phyloP scores from a whole-genome alignment of 1,140 invertebrate species.

The Chrysomallon squamiferum region DNA sequence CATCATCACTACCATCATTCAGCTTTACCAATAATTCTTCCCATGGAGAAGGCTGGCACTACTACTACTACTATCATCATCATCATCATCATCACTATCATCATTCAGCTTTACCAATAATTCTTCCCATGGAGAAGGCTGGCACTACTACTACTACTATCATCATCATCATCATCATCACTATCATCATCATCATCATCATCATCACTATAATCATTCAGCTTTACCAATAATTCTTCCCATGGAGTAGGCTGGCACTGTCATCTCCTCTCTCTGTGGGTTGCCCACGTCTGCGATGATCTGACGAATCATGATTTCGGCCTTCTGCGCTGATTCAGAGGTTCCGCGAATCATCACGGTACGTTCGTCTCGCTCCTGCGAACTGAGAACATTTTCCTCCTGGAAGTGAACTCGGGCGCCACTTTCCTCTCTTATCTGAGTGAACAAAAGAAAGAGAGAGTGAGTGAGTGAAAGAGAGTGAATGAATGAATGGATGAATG shows the following conservation, averaged over 20 bases:
- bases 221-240: slow-evolving; percentile 75
- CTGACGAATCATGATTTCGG: slow-evolving; percentile 75
- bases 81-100: too few relatives aligned
- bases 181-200: too few relatives aligned
- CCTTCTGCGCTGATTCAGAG: slow-evolving; percentile 70
- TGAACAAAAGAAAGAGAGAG: background rate
- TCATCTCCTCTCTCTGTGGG: slow-evolving; percentile 71
- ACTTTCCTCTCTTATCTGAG: slow-evolving; percentile 73
- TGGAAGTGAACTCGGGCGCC: slow-evolving; percentile 74
- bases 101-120: too few relatives aligned
- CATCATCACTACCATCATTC: too few relatives aligned
- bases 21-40: too few relatives aligned
- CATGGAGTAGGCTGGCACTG: slow-evolving; percentile 70
- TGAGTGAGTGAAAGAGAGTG: background rate
- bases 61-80: too few relatives aligned
- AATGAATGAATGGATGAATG: background rate
- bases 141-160: too few relatives aligned
- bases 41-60: too few relatives aligned
- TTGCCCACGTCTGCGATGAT: slow-evolving; percentile 74
- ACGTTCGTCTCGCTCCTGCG: slow-evolving; percentile 62
- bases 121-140: too few relatives aligned
- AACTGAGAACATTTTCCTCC: slow-evolving; percentile 12
- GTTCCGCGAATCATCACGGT: slow-evolving; percentile 74
- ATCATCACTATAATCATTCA: too few relatives aligned
- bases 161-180: too few relatives aligned